These are phyloP conservation scores for Protonibea diacanthus DNA, from an alignment of 2,797 vertebrate genomes.

Conservation along the genomic window DNA sequence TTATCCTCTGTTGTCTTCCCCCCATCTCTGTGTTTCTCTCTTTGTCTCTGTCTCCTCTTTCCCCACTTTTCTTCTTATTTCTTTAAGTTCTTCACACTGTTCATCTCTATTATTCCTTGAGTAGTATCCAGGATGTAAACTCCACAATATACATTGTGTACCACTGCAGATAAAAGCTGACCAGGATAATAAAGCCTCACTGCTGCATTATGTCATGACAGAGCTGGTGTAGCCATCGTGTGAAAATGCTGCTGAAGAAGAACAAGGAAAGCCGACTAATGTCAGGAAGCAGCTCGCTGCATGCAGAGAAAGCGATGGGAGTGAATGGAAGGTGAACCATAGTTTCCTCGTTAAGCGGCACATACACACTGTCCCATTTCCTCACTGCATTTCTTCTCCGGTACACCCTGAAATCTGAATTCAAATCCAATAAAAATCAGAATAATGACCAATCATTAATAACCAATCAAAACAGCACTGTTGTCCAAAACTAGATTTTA, in stretches of 20 bases:
- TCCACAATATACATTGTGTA: constrained; percentile 2
- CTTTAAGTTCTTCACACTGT: neutral
- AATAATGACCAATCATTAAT: no score
- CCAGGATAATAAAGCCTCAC: constrained; percentile 6
- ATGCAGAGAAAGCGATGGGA: neutral
- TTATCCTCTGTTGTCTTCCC: neutral
- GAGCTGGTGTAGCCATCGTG: constrained; percentile 20
- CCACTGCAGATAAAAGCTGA: constrained; percentile 30
- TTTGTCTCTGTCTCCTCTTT: neutral
- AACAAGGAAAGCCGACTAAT: constrained; percentile 5
- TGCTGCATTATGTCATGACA: constrained; percentile 29
- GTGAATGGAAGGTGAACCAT: neutral
- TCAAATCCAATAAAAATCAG: neutral
- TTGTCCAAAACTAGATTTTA: neutral
- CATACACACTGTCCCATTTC: neutral
- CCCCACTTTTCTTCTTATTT: neutral
- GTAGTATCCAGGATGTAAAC: constrained; percentile 3
- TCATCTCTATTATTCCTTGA: neutral
- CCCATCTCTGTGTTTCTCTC: constrained; percentile 8
- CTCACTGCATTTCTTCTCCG: neutral
- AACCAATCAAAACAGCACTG: no score
- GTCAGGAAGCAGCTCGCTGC: neutral
- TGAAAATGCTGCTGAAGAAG: constrained; percentile 10
- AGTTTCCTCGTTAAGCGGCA: neutral
- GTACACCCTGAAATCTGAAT: neutral